These are phyloP conservation scores for Palythoa heliodiscus DNA, from an alignment of 92 coral and sea anemone genomes.

Conservation along the genomic window DNA sequence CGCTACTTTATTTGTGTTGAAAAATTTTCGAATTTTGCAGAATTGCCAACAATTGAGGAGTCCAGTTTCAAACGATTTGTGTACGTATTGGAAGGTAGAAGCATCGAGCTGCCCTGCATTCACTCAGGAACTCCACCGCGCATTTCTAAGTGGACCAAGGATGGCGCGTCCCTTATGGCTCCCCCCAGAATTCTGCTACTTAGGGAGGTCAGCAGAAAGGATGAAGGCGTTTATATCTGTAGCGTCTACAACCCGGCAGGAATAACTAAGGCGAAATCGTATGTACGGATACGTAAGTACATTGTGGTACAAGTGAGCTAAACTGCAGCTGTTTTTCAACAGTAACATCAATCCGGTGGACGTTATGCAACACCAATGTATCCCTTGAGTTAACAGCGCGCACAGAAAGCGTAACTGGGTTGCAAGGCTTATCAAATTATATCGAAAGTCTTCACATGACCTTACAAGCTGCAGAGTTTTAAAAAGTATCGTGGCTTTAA, in stretches of 20 bases:
- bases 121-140: conserved; percentile 26
- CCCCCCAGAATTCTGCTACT: neutral
- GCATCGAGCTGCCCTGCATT: neutral
- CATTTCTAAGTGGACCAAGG: conserved; percentile 29
- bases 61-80: conserved; percentile 7
- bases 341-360: too few relatives aligned
- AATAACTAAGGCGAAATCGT: neutral
- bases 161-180: neutral
- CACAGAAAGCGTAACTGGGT: too few relatives aligned
- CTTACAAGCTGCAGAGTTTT: too few relatives aligned
- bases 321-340: too few relatives aligned
- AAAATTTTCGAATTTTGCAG: conserved; percentile 1
- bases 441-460: too few relatives aligned
- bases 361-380: too few relatives aligned
- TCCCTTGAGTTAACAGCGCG: too few relatives aligned
- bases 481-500: too few relatives aligned
- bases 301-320: neutral
- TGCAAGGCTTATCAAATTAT: too few relatives aligned
- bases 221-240: neutral
- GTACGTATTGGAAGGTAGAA: neutral
- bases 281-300: conserved; percentile 1
- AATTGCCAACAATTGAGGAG: conserved; percentile 2
- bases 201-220: conserved; percentile 16
- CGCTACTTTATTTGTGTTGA: too few relatives aligned
- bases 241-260: conserved; percentile 4